A percentile compares a stretch with the other conserved stretches of the same genome.
phyloP scores from a whole-genome alignment of 2,888 invertebrate species.

The Hesperia comma region DNA sequence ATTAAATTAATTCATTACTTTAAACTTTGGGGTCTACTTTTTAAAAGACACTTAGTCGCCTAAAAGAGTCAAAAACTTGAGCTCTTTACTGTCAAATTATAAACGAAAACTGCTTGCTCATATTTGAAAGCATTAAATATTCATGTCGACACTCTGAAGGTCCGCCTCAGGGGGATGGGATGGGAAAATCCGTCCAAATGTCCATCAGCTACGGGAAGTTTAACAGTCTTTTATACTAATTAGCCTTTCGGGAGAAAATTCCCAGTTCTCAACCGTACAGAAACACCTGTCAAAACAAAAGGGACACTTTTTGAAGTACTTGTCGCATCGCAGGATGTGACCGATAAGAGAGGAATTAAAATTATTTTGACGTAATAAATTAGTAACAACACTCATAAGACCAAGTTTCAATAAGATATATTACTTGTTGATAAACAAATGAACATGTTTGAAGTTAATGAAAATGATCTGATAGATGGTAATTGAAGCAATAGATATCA shows the following conservation, averaged over 20 bases:
- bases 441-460: too few relatives aligned
- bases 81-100: constrained; percentile 37
- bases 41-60: not conserved
- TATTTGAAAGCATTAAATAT: constrained; percentile 51
- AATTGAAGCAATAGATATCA: too few relatives aligned
- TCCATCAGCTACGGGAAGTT: constrained; percentile 68
- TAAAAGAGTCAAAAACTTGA: constrained; percentile 26
- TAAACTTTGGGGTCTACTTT: not conserved
- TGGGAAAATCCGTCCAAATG: constrained; percentile 51
- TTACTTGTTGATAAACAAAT: too few relatives aligned
- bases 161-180: constrained; percentile 39
- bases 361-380: too few relatives aligned
- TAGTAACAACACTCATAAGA: too few relatives aligned
- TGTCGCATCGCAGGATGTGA: not conserved
- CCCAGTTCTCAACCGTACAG: constrained; percentile 50
- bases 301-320: constrained; percentile 58
- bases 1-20: not conserved
- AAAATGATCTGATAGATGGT: too few relatives aligned
- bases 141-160: constrained; percentile 51
- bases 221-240: constrained; percentile 80
- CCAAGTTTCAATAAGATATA: too few relatives aligned
- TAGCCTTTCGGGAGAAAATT: constrained; percentile 66
- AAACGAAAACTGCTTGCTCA: constrained; percentile 38
- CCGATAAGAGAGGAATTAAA: not conserved
- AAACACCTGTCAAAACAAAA: constrained; percentile 52